Evolutionary conservation across 2,113 vertebrate species (phyloP).

Genomic region (Suncus etruscus): DNA sequence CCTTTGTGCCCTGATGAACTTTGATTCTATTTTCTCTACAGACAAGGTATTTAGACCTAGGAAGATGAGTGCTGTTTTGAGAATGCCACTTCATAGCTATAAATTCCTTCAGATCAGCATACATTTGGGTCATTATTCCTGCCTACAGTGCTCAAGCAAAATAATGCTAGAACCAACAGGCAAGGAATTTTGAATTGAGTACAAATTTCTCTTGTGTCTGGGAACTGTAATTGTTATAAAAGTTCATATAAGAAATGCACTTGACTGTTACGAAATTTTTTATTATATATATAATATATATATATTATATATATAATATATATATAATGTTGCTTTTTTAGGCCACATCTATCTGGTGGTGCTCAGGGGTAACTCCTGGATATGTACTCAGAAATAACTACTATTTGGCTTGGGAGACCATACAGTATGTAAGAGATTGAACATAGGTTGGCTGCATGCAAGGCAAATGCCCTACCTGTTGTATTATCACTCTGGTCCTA

Average conservation of each 20-base stretch:
- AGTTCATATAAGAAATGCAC: background rate
- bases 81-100: background rate
- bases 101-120: background rate
- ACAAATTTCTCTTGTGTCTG: background rate
- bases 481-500: too few relatives aligned
- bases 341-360: too few relatives aligned
- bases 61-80: background rate
- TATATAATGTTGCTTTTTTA: too few relatives aligned
- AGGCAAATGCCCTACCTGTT: too few relatives aligned
- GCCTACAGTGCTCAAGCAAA: background rate
- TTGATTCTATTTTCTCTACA: background rate
- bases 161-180: background rate
- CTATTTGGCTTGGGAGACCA: too few relatives aligned
- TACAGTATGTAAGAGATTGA: too few relatives aligned
- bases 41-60: background rate
- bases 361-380: too few relatives aligned
- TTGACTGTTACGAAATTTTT: background rate
- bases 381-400: too few relatives aligned
- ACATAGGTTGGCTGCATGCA: too few relatives aligned
- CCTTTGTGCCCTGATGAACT: background rate
- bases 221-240: background rate
- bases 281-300: too few relatives aligned
- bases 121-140: too few relatives aligned
- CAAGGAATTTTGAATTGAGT: background rate
- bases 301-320: too few relatives aligned